phyloP scores from a whole-genome alignment of 2,888 invertebrate genomes.

The Eupeodes latifasciatus region DNA sequence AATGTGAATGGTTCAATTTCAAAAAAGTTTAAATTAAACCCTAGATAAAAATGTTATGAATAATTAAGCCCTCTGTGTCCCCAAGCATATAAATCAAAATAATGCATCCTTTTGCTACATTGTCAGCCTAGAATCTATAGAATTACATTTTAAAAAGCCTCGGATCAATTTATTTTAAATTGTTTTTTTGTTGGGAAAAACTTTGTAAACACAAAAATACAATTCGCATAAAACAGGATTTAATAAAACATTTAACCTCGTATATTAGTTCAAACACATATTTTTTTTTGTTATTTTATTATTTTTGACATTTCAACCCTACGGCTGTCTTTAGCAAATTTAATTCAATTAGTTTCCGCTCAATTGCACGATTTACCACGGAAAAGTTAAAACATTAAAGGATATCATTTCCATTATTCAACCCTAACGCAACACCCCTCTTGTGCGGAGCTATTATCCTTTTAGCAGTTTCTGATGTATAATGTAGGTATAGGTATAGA shows the following conservation, averaged over 20 bases:
- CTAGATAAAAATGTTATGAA: too few species aligned
- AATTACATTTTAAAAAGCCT: too few species aligned
- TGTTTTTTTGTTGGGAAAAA: background rate
- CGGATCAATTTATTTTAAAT: too few species aligned
- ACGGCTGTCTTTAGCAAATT: conserved; percentile 34
- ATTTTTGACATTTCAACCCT: conserved; percentile 34
- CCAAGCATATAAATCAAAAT: too few species aligned
- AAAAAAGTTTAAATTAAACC: too few species aligned
- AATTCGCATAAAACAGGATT: background rate
- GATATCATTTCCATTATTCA: conserved; percentile 73
- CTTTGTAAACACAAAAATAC: background rate
- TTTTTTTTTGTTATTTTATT: too few species aligned
- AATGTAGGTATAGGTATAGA: too few species aligned
- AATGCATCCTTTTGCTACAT: too few species aligned
- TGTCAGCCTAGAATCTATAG: too few species aligned
- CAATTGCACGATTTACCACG: conserved; percentile 73
- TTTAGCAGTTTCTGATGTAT: background rate
- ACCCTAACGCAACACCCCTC: conserved; percentile 45
- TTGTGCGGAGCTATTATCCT: conserved; percentile 48
- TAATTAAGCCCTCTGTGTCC: too few species aligned
- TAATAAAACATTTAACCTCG: conserved; percentile 4
- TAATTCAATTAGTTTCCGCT: conserved; percentile 73
- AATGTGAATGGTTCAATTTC: too few species aligned
- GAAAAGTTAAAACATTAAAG: conserved; percentile 73
- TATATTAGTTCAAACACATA: background rate